A percentile compares a stretch with the other conserved stretches of the same genome.
phyloP scores from a whole-genome alignment of 2,888 invertebrate genomes.

The Phortica magna region DNA sequence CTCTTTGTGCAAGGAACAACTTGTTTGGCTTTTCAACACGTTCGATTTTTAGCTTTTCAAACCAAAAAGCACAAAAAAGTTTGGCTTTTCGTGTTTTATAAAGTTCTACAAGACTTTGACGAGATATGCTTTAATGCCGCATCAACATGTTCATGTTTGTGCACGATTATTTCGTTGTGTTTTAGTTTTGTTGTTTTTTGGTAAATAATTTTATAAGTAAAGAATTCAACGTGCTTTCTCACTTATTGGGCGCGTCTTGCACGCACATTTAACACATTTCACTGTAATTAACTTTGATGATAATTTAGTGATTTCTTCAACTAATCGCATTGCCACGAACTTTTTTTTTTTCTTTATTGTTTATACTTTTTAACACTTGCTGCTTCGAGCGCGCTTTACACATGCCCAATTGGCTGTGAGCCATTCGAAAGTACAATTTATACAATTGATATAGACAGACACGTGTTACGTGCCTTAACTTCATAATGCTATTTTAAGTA shows the following conservation, averaged over 20 bases:
- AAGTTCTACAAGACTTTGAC: neutral
- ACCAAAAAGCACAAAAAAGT: neutral
- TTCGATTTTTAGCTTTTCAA: neutral
- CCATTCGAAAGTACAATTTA: conserved; percentile 39
- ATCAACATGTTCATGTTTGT: neutral
- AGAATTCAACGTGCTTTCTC: neutral
- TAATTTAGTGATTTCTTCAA: conserved; percentile 25
- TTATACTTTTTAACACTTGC: conserved; percentile 58
- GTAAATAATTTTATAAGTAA: too few relatives aligned
- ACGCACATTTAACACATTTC: conserved; percentile 15
- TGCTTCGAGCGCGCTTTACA: conserved; percentile 53
- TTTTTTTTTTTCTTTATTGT: neutral
- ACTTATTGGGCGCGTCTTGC: conserved; percentile 12
- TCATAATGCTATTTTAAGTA: conserved; percentile 59
- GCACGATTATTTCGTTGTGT: neutral
- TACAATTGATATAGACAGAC: neutral
- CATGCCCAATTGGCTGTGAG: conserved; percentile 35
- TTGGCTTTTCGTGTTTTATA: neutral
- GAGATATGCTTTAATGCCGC: neutral
- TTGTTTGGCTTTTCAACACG: neutral
- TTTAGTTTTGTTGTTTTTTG: too few relatives aligned
- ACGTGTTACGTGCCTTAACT: conserved; percentile 68
- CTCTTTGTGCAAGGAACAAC: conserved; percentile 50
- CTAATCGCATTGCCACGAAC: neutral
- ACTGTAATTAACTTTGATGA: conserved; percentile 21